Evolutionary conservation across 2,797 vertebrate genomes (phyloP), one percentile per base, ranked within the genome.

Genomic region (Luscinia luscinia): DNA sequence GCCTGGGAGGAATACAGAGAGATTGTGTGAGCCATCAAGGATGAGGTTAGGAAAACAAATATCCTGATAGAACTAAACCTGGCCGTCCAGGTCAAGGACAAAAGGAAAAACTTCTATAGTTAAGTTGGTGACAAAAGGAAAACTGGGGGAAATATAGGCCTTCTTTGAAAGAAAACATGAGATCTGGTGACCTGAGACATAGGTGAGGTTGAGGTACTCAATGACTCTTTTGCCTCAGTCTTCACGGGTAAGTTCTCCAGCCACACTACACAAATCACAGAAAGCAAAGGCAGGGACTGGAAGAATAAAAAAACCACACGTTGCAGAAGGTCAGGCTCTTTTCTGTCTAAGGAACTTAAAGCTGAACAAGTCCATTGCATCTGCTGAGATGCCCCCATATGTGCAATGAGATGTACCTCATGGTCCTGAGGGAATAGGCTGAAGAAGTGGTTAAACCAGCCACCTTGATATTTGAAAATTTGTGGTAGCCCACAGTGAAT

Each of bases 271-370:
- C 2, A 8, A 30, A 49, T 32, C 36, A 15, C 21, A 32, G 21
- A 49, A 43, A 40, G 26, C 24, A 58, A 58, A 66, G 17, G 32
- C 21, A 49, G 17, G 30, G 17, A 58, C 9, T 21, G 9, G 26
- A 58, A 51, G 18, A 67, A 66, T 18, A 17, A 43, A 66, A 49
- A 64, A 43, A 2, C 2, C 13, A 6, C 27, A 32, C 0, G 0
- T 27, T 51, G 15, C 32, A 51, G 30, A n/a, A 34, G 32, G 51
- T 36, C 21, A 43, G 38, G 2, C 26, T 18, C 14, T 73, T 49
- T 17, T 4, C 17, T 14, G 3, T 17, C 26, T 66, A 32, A 36
- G 21, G 11, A 66, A 15, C 17, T 36, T 32, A 36, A 38, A 57
- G 6, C 6, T 74, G 21, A 13, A 9, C 17, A 43, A 12, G 21